Base-by-base conservation (phyloP, 1,140 invertebrate genomes). In the Drosophila sulfurigaster region DNA sequence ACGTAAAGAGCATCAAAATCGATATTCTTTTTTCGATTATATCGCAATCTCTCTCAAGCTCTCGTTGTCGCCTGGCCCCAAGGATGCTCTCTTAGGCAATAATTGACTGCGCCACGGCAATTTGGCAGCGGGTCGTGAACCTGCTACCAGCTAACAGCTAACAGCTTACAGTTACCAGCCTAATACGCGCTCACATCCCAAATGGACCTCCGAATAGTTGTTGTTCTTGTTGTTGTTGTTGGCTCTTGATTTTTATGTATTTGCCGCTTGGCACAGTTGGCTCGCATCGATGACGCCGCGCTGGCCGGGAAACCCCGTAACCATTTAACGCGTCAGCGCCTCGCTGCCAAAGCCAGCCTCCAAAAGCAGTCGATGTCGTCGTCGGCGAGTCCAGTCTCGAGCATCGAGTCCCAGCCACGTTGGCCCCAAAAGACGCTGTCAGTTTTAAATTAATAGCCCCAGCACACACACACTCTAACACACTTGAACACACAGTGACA, bases 241-340 rank as follows among this genome's bases (percentile, higher is more conserved):
- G 79, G 76, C 72, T 82, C 72, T 80, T 87, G 83, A 87, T 88
- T 87, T 89, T 85, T 81, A 89, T 85, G 72, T 85, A 78, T 80
- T 80, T 68, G 77, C 54, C 76, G 79, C 76, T 77, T 89, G 83
- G 85, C 85, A 89, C 75, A 88, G 60, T 88, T 88, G 85, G 85
- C 79, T 52, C 64, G 43, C 57, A 56, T 73, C 60, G 41, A 66
- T 74, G 75, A 51, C 56, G 70, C 69, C 68, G 74, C 76, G 79
- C 48, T 82, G 82, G 76, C 65, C 83, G 83, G 85, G 85, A 88
- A 83, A 83, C 69, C 80, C 70, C 81, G 76, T 62, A 73, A 89
- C 70, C 85, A 89, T 89, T 89, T 89, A 89, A 89, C 86, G 85
- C 85, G 85, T 89, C 85, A 87, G 78, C 85, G 85, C 78, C 85